Evolutionary conservation across 1,140 invertebrate species (phyloP), one percentile per base, ranked within the genome.

Genomic region (Macrobrachium rosenbergii): DNA sequence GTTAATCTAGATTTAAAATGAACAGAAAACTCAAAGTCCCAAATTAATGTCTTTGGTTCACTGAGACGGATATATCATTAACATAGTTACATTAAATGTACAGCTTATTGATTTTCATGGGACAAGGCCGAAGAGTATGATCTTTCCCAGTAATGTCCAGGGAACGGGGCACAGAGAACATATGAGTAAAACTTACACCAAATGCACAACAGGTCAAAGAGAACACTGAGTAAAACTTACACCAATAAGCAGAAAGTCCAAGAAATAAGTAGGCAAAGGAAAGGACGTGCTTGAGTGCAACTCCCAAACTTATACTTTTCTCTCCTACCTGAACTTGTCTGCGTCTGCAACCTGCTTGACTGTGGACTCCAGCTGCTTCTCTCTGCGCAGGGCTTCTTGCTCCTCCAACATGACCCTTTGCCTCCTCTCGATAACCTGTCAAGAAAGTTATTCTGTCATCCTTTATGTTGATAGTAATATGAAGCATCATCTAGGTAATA

Each of bases 261-360:
- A n/a, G n/a, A 37, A 19, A 43, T 60, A 28, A 23, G 2, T 6
- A 17, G 59, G 5, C 21, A 37, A 45, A 73, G 7, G 19, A 8
- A 45, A 10, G 10, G 6, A 37, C 5, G 37, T n/a, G 10, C 7
- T 73, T 67, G 3, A 14, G 7, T 59, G 8, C 0, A 82, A 52
- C 16, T 7, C 45, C 6, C 5, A 52, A 21, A 14, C 45, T 78
- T 80, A 23, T 73, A 14, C 23, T 37, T 75, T 75, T 75, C 28
- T 2, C 0, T 37, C 28, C 10, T 16, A 87, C 85, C 43, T 94
- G 92, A 94, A 99, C 92, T 98, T 98, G 92, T 99, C 97, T 12
- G 97, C 98, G 92, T 98, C 97, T 2, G 97, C 97, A 23, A 97
- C 97, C 91, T 97, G 95, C 89, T 96, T 94, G 43, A 98, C 94